Evolutionary conservation across 2,113 vertebrate species (phyloP).

Genomic region (Eretmochelys imbricata): DNA sequence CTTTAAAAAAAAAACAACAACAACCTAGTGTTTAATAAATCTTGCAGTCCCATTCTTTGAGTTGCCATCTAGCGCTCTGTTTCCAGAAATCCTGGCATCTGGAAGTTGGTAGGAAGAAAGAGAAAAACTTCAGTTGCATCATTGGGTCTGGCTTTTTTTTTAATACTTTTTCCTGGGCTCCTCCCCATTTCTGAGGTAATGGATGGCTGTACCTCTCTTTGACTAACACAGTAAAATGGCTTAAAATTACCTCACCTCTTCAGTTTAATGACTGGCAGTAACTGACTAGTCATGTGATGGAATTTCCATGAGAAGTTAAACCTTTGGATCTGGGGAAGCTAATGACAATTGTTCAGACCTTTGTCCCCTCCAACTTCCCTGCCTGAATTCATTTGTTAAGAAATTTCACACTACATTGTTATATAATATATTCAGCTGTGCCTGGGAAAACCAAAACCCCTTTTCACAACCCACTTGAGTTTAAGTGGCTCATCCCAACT

Average conservation of each 20-base stretch:
- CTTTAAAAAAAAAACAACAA: not conserved
- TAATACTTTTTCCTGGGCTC: not conserved
- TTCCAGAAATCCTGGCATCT: not conserved
- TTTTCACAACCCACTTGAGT: not conserved
- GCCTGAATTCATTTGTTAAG: not conserved
- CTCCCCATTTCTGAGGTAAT: not conserved
- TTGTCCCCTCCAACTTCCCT: not conserved
- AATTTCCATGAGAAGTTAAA: not conserved
- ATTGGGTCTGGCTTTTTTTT: not conserved
- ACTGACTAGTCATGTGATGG: not conserved
- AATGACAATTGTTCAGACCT: not conserved
- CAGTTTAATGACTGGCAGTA: not conserved
- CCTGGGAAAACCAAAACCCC: not conserved
- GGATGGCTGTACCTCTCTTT: not conserved
- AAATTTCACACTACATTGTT: not conserved
- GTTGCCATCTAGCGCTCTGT: not conserved
- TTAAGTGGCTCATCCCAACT: not conserved
- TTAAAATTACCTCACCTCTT: not conserved
- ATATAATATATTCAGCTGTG: not conserved
- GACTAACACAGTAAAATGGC: not conserved
- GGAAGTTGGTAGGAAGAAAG: not conserved
- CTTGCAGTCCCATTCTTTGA: not conserved
- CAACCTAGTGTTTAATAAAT: not conserved
- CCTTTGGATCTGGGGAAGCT: not conserved
- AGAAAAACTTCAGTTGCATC: not conserved